Evolutionary conservation across 2,888 invertebrate genomes (phyloP), one percentile per base, ranked within the genome.

Genomic region (Acronicta aceris): DNA sequence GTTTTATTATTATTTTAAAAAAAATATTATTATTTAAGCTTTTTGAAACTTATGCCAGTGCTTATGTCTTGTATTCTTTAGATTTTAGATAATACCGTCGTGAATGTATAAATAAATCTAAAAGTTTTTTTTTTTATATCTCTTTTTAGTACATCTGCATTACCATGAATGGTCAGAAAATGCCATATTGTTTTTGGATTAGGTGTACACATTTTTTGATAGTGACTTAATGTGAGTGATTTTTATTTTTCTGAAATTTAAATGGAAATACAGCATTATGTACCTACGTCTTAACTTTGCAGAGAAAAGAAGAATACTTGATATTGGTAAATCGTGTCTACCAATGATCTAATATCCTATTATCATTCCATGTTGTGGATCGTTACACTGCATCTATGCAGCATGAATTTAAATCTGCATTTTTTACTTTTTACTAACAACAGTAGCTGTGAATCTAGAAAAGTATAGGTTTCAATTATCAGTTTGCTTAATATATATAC

Each of bases 361-460:
- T 74, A 73, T 30, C 38, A 77, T 77, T 77, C 73, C 38, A 50
- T 33, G 33, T 43, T 59, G 65, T 48, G 33, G 50, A 47, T 62
- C 38, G 56, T 65, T 64, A 64, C 67, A 54, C 41, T 73, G 55
- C 61, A 65, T 52, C 36, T 55, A 66, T 65, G 77, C 64, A 62
- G 8, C 17, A 40, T 71, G 76, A 77, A 77, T 74, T 54, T 65
- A 71, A 73, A 77, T 65, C 55, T 55, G 15, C 27, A 59, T 57
- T 50, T 63, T 58, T 56, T 4, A 42, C 36, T 41, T 40, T 42
- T 43, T 46, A 36, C 6, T 9, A 5, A 30, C 25, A 15, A 16
- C 2, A 7, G 5, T 16, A 21, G 42, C 10, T 21, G 5, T 8
- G 12, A 21, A 16, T 48, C 7, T 1, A 36, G 16, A 10, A 45